A percentile compares a stretch with the other conserved stretches of the same genome.
These are phyloP conservation scores for Aptenodytes forsteri DNA, from an alignment of 2,113 vertebrate species.

Conservation along the genomic window DNA sequence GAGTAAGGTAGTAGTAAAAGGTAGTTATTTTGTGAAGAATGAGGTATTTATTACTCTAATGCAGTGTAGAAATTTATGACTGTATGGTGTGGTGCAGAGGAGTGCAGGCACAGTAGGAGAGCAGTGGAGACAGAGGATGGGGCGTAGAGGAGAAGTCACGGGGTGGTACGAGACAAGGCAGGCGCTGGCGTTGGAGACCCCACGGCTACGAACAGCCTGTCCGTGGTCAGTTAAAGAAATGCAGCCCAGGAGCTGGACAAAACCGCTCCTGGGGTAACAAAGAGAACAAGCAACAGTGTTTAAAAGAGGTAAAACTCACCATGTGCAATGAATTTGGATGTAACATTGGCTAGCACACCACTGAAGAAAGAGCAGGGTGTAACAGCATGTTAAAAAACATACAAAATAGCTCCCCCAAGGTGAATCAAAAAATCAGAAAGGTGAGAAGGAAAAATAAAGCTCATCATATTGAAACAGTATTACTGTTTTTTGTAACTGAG, in stretches of 20 bases:
- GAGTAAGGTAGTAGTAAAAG: neutral
- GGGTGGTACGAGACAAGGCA: rapidly evolving
- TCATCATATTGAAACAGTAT: neutral
- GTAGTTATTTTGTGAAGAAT: neutral
- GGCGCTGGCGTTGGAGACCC: neutral
- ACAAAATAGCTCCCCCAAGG: neutral
- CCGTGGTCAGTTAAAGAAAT: rapidly evolving
- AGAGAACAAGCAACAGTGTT: neutral
- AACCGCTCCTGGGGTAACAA: neutral
- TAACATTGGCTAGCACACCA: neutral
- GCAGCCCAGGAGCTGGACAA: neutral
- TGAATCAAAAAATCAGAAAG: neutral
- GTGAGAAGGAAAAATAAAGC: neutral
- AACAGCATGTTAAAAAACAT: neutral
- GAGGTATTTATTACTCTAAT: neutral
- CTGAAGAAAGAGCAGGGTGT: neutral
- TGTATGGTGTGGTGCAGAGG: neutral
- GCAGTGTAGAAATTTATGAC: neutral
- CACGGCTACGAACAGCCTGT: rapidly evolving
- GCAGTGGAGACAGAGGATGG: neutral
- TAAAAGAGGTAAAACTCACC: neutral
- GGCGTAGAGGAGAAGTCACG: neutral
- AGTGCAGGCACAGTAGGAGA: neutral
- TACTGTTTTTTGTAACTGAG: neutral
- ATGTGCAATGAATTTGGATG: neutral